Evolutionary conservation across 2,113 vertebrate genomes (phyloP), one percentile per base, ranked within the genome.

Genomic region (Fulica atra): DNA sequence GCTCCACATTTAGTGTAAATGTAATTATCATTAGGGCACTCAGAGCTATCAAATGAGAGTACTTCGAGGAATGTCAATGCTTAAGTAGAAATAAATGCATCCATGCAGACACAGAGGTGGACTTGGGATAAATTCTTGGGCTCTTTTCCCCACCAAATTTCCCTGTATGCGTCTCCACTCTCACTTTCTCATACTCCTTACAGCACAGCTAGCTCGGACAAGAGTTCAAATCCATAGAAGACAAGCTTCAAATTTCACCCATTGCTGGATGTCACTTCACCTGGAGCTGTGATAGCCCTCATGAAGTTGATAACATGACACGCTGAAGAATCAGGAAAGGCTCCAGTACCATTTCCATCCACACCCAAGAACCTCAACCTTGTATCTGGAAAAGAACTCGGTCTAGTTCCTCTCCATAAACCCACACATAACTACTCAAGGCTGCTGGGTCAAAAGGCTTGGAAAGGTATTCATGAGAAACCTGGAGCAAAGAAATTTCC

Each of bases 21-120:
- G 79, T 79, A 93, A 94, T 96, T 89, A 96, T 89, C 93, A 94
- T 95, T 93, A 97, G 88, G 78, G 72, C 71, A 93, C 86, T 94
- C 88, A 89, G 87, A 95, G 74, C 89, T 70, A 94, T 80, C 73
- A 94, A 29, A 88, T 21, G 36, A 70, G 79, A 95, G 81, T 61
- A 85, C 88, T 93, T 63, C 57, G 91, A 96, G 78, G 88, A 93
- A 87, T 54, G 84, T 81, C 91, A 93, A 2, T 71, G 78, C 69
- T 69, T 76, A 50, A 92, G 54, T 14, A 89, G 69, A 61, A 92
- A 91, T 89, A 91, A 93, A 92, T 84, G 83, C 65, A 81, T n/a
- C 78, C 33, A 20, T 66, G 44, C 20, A 71, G 57, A 83, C 63
- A 83, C 35, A 53, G 35, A 78, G 72, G 80, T 91, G 61, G 91